Evolutionary conservation across 2,797 vertebrate species (phyloP).

Genomic region (Rhodeus uyekii): DNA sequence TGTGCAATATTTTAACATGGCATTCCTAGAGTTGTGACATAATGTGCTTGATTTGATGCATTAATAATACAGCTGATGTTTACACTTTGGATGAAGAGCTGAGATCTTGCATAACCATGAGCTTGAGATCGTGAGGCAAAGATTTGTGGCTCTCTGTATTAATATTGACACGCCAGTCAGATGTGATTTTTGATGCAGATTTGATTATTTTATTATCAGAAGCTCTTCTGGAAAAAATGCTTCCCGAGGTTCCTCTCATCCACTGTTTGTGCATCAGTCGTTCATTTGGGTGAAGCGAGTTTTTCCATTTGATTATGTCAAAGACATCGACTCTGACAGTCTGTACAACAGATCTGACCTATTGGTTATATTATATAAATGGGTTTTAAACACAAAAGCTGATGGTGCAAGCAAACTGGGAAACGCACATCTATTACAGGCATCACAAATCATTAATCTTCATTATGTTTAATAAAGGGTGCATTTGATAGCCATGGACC

Average conservation of each 20-base stretch:
- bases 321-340: background rate
- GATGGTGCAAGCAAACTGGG: background rate
- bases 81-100: background rate
- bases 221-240: slow-evolving; percentile 2
- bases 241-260: background rate
- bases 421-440: background rate
- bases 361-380: background rate
- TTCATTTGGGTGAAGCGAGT: background rate
- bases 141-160: slow-evolving; percentile 22
- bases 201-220: slow-evolving; percentile 13
- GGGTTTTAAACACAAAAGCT: background rate
- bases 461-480: background rate
- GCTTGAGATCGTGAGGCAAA: background rate
- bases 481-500: background rate
- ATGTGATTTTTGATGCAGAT: background rate
- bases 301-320: slow-evolving; percentile 1
- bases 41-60: background rate
- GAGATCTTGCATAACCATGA: slow-evolving; percentile 15
- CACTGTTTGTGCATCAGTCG: background rate
- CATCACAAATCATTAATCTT: background rate
- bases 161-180: background rate
- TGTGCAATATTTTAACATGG: background rate
- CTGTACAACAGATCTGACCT: background rate
- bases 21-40: background rate
- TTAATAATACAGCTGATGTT: background rate